Evolutionary conservation across 2,797 vertebrate species (phyloP).

Genomic region (Spondyliosoma cantharus): DNA sequence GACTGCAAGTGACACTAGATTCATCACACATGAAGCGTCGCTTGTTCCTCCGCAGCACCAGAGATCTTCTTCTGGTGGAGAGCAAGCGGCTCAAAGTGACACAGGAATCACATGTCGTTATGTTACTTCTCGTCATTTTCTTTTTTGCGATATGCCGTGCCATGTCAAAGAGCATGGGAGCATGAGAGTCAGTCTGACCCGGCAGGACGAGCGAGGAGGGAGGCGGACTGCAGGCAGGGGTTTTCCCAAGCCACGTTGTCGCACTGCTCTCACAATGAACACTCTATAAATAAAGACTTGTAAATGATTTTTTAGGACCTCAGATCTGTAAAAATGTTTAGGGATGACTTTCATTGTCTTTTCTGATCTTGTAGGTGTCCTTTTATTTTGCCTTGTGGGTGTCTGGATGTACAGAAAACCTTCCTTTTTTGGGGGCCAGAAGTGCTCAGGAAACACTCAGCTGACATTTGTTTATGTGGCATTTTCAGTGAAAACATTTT

Average conservation of each 20-base stretch:
- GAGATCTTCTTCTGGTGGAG: conserved; percentile 1
- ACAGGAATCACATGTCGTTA: conserved; percentile 43
- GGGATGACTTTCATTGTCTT: conserved; percentile 38
- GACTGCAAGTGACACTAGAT: conserved; percentile 6
- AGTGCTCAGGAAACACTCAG: conserved; percentile 11
- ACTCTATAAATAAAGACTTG: conserved; percentile 69
- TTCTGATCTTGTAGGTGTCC: conserved; percentile 22
- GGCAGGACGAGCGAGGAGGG: conserved; percentile 64
- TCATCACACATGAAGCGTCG: neutral
- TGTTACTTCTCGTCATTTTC: conserved; percentile 50
- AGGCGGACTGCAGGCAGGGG: conserved; percentile 71
- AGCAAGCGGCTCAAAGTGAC: conserved; percentile 30
- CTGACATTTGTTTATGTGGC: conserved; percentile 3
- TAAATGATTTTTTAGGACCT: conserved; percentile 37
- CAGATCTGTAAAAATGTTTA: conserved; percentile 36
- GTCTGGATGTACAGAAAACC: neutral
- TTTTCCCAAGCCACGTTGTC: conserved; percentile 74
- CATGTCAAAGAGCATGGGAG: conserved; percentile 85
- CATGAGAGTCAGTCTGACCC: conserved; percentile 77
- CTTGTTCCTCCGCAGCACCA: neutral
- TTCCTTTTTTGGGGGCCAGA: neutral
- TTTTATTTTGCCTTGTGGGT: conserved; percentile 17
- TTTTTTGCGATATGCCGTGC: conserved; percentile 57
- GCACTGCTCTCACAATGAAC: conserved; percentile 63
- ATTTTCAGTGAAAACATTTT: conserved; percentile 6